These are phyloP conservation scores for Acrocephalus kingi DNA, from an alignment of 2,113 vertebrate genomes.

Conservation along the genomic window DNA sequence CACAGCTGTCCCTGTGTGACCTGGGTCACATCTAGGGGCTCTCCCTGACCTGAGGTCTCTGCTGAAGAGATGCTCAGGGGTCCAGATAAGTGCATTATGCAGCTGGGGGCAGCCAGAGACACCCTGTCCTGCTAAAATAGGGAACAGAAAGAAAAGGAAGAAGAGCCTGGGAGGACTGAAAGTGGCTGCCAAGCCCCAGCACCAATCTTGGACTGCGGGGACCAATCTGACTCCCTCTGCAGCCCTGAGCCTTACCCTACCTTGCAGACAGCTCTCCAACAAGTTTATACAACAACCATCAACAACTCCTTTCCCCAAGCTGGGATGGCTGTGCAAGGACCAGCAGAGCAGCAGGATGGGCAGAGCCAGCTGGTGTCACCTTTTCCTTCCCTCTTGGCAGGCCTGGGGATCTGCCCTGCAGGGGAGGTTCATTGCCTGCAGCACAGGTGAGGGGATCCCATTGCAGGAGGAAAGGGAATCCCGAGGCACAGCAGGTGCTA, in stretches of 20 bases:
- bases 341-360: background rate
- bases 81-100: too few species aligned
- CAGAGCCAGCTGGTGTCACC: background rate
- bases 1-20: background rate
- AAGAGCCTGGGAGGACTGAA: background rate
- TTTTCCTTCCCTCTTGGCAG: background rate
- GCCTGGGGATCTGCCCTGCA: background rate
- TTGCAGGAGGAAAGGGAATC: background rate
- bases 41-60: background rate
- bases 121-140: background rate
- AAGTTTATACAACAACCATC: fast-evolving
- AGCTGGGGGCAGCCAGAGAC: background rate
- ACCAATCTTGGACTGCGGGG: background rate
- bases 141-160: background rate
- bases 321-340: background rate
- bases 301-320: background rate
- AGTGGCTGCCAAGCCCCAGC: background rate
- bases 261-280: background rate
- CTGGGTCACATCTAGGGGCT: background rate
- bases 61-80: background rate
- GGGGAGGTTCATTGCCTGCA: background rate
- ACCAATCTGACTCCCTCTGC: background rate
- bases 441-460: background rate
- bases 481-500: background rate
- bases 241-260: background rate